Percentiles rank a stretch among this genome's conserved stretches.
These are phyloP conservation scores for human DNA, from an alignment of 2,113 vertebrate genomes.

Conservation along the genomic window DNA sequence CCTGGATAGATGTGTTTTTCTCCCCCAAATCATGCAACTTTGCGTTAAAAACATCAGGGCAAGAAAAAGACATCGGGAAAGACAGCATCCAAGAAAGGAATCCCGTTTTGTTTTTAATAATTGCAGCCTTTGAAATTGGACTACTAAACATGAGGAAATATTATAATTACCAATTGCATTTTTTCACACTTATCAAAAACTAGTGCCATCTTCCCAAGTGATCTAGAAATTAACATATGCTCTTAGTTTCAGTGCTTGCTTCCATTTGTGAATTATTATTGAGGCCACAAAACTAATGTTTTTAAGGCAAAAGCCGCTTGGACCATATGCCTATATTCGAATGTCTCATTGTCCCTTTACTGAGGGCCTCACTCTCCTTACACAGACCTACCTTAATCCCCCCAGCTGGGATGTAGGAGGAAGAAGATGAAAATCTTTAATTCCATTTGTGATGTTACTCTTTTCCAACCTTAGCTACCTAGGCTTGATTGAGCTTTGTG, in stretches of 20 bases:
- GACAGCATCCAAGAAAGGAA: neutral
- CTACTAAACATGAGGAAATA: neutral
- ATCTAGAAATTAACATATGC: neutral
- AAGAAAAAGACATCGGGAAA: neutral
- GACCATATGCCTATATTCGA: neutral
- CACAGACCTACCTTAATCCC: neutral
- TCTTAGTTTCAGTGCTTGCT: neutral
- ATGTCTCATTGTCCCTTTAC: neutral
- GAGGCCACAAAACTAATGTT: neutral
- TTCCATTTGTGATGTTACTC: neutral
- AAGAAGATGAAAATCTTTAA: neutral
- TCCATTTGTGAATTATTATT: neutral
- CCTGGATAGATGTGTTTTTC: neutral
- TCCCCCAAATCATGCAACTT: neutral
- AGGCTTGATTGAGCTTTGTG: neutral
- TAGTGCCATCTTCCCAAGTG: neutral
- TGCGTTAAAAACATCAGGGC: neutral
- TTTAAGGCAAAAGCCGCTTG: neutral
- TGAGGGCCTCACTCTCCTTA: neutral
- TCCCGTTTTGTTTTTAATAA: neutral
- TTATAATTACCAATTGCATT: neutral
- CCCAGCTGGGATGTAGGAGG: neutral
- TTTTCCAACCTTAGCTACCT: neutral
- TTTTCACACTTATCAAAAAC: constrained; percentile 19
- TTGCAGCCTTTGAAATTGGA: neutral